Evolutionary conservation across 2,888 invertebrate species (phyloP), one percentile per base, ranked within the genome.

Genomic region (Drosophila prostipennis): DNA sequence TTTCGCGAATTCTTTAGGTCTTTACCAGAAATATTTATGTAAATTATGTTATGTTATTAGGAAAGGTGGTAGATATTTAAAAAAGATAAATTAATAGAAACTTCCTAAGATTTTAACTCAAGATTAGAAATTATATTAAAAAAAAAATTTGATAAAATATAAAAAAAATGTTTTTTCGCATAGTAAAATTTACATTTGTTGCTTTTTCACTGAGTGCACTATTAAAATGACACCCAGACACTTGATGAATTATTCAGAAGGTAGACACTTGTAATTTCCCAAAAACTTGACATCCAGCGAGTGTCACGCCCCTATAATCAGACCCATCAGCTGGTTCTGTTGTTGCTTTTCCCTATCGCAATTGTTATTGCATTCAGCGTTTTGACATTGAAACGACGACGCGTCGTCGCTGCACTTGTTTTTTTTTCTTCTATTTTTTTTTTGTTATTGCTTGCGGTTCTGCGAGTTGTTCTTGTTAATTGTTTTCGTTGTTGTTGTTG

Each of bases 331-430:
- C 61, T 60, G 61, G 58, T 6, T 34, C 40, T 48, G n/a, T 42
- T 57, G 3, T 16, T 37, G 16, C 4, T 56, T 16, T 29, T 14
- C 13, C 48, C 55, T 40, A 34, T 68, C 53, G 45, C 53, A 64
- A 34, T 64, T 65, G 65, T 45, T 65, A 39, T 65, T 67, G 67
- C 54, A 49, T 43, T 63, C 26, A 42, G 49, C 40, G 43, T 46
- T 68, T 78, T 65, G 72, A 78, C 76, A 55, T 58, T 77, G 76
- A 63, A 61, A 65, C 46, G 49, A 42, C 79, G 61, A 26, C 54
- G 64, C 46, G 43, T 37, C 79, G 61, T 34, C 55, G 64, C 65
- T 61, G 76, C 61, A 61, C 37, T 37, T 46, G 60, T n/a, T 16
- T 34, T 29, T 29, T 48, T 10, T 10, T 56, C 52, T 39, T 37